Base-by-base conservation (phyloP, 2,113 vertebrate genomes). In the Phylloscopus trochilus region DNA sequence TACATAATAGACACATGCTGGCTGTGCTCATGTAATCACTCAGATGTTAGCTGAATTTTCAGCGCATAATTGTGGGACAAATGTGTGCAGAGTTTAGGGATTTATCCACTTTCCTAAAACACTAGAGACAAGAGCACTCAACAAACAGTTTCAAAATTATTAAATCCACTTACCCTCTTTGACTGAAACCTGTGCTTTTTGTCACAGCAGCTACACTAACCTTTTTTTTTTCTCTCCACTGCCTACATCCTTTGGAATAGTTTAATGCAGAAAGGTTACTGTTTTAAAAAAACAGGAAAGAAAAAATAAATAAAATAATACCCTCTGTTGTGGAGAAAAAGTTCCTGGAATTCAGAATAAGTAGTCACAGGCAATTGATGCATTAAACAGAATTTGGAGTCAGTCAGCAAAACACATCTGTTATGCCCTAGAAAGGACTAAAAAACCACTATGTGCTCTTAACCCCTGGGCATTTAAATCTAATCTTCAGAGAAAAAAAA, bases 321-420 rank as follows among this genome's bases (percentile, higher is more conserved):
- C 13, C 15, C 13, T 76, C 30, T 73, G 5, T 20, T 92, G 18
- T 56, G 39, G 28, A 74, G 68, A 39, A 66, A 88, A 82, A 20
- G 10, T 68, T 89, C 39, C 89, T 92, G 66, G 81, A 95, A 93
- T 60, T 91, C 64, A 83, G 30, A 95, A 51, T 75, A 95, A 91
- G 27, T 79, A 88, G 46, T 81, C 15, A 74, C 35, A 5, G 83
- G 15, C 12, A 90, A 92, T 28, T 67, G 41, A 55, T 84, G 39
- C 9, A 79, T 91, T 94, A 87, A 95, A 94, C 13, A 74, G 63
- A 92, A 90, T 11, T 49, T 91, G 31, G 79, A 96, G 64, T 88
- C 86, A 70, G 53, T 81, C 47, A 85, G 46, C 30, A 95, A 86
- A 92, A 67, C 35, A 53, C 19, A 81, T 89, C 51, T 92, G 16